Conservation (phyloP, 2,888 invertebrate genomes). For the Ophion obscuratus region DNA sequence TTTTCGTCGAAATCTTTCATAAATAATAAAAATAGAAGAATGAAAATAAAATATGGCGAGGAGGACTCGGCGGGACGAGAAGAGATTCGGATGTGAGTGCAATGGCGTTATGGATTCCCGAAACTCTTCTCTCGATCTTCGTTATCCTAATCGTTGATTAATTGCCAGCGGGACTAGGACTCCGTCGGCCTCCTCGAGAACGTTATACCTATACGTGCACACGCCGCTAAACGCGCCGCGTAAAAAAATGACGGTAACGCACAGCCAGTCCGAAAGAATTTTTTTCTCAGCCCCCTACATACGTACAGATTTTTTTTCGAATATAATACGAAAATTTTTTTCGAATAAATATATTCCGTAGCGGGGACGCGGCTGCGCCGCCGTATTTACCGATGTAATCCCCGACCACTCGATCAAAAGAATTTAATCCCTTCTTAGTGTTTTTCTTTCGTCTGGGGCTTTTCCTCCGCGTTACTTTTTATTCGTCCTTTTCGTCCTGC, state of each 20-base stretch:
- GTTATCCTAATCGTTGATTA: slow-evolving; percentile 71
- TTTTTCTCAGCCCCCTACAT: slow-evolving; percentile 16
- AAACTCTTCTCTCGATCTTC: slow-evolving; percentile 55
- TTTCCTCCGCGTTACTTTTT: background rate
- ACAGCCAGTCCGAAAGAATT: slow-evolving; percentile 34
- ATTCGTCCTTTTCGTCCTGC: background rate
- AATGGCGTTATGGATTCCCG: slow-evolving; percentile 45
- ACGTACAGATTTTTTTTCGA: slow-evolving; percentile 10
- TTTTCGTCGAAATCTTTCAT: no score
- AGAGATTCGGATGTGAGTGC: slow-evolving; percentile 39
- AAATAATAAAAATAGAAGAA: slow-evolving; percentile 21
- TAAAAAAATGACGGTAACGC: slow-evolving; percentile 61
- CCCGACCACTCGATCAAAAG: slow-evolving; percentile 38
- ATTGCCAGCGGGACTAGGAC: slow-evolving; percentile 56
- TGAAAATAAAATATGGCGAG: slow-evolving; percentile 34
- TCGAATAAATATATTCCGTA: slow-evolving; percentile 51
- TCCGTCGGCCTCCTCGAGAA: background rate
- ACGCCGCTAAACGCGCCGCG: slow-evolving; percentile 27
- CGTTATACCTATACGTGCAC: slow-evolving; percentile 9
- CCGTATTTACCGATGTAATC: slow-evolving; percentile 51
- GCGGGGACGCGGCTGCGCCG: slow-evolving; percentile 17
- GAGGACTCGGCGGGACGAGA: slow-evolving; percentile 17
- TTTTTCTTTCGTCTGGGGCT: background rate
- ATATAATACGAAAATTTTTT: slow-evolving; percentile 18
- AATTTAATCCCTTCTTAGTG: background rate